Evolutionary conservation across 30 jellyfish, hydroid and myxozoan species (phyloP), one percentile per base, ranked within the genome.

Genomic region (Cassiopea xamachana): DNA sequence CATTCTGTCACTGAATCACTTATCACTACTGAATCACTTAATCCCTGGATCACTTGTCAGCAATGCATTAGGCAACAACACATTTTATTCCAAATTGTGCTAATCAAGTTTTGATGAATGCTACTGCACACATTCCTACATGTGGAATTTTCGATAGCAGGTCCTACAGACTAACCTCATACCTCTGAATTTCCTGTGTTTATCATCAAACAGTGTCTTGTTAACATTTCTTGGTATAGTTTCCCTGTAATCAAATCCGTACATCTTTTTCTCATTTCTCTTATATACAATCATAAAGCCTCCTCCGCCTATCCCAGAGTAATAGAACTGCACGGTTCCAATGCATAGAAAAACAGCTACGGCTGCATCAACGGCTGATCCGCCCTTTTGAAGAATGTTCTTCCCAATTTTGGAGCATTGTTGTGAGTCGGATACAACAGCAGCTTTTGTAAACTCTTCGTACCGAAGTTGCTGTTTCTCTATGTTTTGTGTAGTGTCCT

Each of bases 291-390:
- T 75, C 98, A 94, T 84, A 75, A 94, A 94, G n/a, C 98, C 98
- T 8, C 98, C 98, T 7, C 98, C 98, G 18, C 97, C 96, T n/a
- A 94, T 90, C 1, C 98, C 98, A 48, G 98, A 76, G 47, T 97
- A 94, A 61, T 91, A 98, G 50, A 87, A 73, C 74, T 94, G 91
- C 73, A 90, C 75, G 58, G 91, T 94, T 2, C 98, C 98, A 1
- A 80, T 60, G 84, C 98, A 94, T 12, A 94, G 45, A 46, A 94
- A 58, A 19, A 92, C 79, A 16, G 98, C 98, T 1, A 94, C 90
- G 0, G 98, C 97, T 8, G 90, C 98, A 94, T 94, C 98, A 43
- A 91, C 98, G 82, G 98, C 98, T 27, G 93, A 87, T 7, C 98
- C 98, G 1, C 97, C 97, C 45, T 73, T 60, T 86, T 71, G 72